phyloP scores from a whole-genome alignment of 92 coral and sea anemone species.

The Nematostella vectensis region DNA sequence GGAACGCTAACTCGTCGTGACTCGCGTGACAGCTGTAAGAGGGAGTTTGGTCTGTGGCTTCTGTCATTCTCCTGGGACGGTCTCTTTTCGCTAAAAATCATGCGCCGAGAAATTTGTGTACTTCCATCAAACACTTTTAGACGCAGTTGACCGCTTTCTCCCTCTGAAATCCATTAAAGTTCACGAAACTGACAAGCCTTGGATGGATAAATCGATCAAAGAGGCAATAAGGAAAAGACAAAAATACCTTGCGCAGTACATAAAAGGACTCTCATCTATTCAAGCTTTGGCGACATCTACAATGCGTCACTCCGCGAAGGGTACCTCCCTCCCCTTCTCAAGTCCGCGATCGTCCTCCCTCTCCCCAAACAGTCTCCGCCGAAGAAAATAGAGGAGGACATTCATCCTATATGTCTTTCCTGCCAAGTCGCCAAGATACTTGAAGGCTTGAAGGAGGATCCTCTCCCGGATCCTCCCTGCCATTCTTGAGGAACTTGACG shows the following conservation, averaged over 20 bases:
- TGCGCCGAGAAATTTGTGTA: conserved; percentile 16
- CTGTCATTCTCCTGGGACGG: conserved; percentile 20
- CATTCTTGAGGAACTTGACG: too few relatives aligned
- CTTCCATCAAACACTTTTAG: conserved; percentile 11
- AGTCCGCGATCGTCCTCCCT: too few relatives aligned
- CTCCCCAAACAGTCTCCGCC: too few relatives aligned
- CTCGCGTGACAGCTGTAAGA: conserved; percentile 9
- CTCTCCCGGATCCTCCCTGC: too few relatives aligned
- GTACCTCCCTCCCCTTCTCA: too few relatives aligned
- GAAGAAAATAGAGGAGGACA: too few relatives aligned
- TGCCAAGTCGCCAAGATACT: too few relatives aligned
- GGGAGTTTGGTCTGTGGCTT: conserved; percentile 22
- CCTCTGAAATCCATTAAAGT: background rate
- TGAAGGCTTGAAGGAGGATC: too few relatives aligned
- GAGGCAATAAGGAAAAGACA: conserved; percentile 8
- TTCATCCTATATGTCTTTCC: too few relatives aligned
- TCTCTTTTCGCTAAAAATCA: conserved; percentile 18
- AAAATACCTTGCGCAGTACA: conserved; percentile 11
- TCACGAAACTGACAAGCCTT: background rate
- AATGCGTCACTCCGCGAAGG: too few relatives aligned
- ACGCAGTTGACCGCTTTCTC: conserved; percentile 10
- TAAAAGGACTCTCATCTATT: conserved; percentile 11
- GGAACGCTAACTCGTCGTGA: conserved; percentile 3
- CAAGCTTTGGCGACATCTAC: conserved; percentile 10
- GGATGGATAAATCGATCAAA: background rate